These are phyloP conservation scores for Drosophila anomalata DNA, from an alignment of 2,888 invertebrate genomes.

Conservation along the genomic window DNA sequence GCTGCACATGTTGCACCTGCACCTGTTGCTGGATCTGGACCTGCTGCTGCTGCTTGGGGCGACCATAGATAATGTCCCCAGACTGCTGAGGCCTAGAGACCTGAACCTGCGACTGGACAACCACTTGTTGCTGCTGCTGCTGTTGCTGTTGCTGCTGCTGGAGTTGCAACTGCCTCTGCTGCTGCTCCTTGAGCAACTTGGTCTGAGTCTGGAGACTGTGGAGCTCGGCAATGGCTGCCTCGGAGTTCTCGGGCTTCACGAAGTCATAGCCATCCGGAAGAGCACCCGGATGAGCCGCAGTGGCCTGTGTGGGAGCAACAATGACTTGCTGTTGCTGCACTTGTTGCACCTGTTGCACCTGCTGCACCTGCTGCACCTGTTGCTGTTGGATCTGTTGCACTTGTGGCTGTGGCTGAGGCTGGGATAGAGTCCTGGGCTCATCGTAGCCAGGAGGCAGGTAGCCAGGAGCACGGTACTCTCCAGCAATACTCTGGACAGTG, in stretches of 20 bases:
- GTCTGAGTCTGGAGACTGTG: constrained; percentile 74
- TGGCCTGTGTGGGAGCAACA: constrained; percentile 31
- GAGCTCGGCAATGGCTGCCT: constrained; percentile 74
- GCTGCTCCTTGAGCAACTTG: constrained; percentile 62
- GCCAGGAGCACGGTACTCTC: constrained; percentile 52
- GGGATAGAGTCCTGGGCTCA: constrained; percentile 15
- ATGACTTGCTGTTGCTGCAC: constrained; percentile 22
- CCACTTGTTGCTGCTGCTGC: constrained; percentile 36
- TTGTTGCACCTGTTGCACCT: constrained; percentile 23
- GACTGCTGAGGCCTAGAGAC: constrained; percentile 35
- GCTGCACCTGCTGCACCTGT: constrained; percentile 7
- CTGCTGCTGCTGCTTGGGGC: constrained; percentile 54
- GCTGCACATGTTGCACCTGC: background rate
- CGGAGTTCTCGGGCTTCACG: constrained; percentile 68
- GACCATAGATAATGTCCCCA: constrained; percentile 56
- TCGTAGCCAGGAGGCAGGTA: constrained; percentile 69
- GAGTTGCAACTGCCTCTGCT: constrained; percentile 49
- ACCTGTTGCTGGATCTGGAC: constrained; percentile 11
- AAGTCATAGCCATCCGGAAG: constrained; percentile 76
- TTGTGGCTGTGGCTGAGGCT: constrained; percentile 22
- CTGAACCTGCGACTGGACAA: constrained; percentile 41
- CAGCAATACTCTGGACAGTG: constrained; percentile 19
- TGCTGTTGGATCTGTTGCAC: constrained; percentile 28
- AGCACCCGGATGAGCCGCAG: constrained; percentile 37
- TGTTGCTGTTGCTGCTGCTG: constrained; percentile 46